Conservation (phyloP, 2,888 invertebrate genomes). For the Harmothoe impar region DNA sequence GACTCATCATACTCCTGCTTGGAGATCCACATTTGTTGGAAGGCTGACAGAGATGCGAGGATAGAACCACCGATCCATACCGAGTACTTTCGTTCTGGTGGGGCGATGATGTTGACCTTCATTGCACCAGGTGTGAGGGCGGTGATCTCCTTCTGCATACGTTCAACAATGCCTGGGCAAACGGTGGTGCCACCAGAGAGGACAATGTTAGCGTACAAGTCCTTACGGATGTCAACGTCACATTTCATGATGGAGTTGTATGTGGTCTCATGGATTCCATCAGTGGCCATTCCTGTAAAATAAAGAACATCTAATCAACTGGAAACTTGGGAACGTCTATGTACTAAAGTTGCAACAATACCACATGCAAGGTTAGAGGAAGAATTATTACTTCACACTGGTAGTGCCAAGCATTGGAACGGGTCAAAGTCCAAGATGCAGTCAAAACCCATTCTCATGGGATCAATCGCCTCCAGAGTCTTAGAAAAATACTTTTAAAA, state of each 20-base stretch:
- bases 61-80: slow-evolving; percentile 81
- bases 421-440: no score
- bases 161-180: slow-evolving; percentile 65
- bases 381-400: no score
- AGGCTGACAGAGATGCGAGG: slow-evolving; percentile 78
- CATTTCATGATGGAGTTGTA: slow-evolving; percentile 82
- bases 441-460: no score
- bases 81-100: slow-evolving; percentile 93
- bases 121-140: slow-evolving; percentile 94
- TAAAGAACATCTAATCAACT: slow-evolving; percentile 76
- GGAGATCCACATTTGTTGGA: slow-evolving; percentile 81
- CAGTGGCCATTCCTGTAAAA: no score
- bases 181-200: slow-evolving; percentile 89
- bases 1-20: slow-evolving; percentile 80
- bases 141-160: slow-evolving; percentile 84
- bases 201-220: slow-evolving; percentile 86
- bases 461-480: no score
- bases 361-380: no score
- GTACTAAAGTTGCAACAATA: no score
- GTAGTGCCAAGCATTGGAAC: no score
- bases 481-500: no score
- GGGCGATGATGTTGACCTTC: slow-evolving; percentile 97
- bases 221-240: slow-evolving; percentile 82
- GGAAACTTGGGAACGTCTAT: neutral
- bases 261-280: slow-evolving; percentile 80